These are phyloP conservation scores for Hydrophis major DNA, from an alignment of 2,797 vertebrate genomes.

Conservation along the genomic window DNA sequence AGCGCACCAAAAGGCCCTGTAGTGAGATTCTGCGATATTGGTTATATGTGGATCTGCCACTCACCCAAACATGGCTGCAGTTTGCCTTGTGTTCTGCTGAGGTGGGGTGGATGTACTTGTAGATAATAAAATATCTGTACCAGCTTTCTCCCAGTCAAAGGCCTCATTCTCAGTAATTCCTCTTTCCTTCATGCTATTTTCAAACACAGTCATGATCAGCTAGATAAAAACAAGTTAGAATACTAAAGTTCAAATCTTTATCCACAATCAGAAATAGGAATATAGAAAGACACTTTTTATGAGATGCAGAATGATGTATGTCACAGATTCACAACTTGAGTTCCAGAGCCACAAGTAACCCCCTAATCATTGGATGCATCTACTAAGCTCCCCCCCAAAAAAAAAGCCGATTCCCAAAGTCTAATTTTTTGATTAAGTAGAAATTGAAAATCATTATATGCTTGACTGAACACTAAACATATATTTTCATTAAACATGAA, in stretches of 20 bases:
- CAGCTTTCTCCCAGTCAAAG: constrained; percentile 96
- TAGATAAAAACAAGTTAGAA: constrained; percentile 59
- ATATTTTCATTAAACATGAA: background rate
- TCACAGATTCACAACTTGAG: background rate
- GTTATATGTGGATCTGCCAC: constrained; percentile 10
- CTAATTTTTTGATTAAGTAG: background rate
- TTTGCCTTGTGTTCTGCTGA: constrained; percentile 93
- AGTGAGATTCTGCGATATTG: background rate
- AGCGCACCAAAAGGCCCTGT: background rate
- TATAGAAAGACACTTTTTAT: background rate
- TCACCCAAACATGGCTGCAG: constrained; percentile 95
- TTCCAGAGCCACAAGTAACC: background rate
- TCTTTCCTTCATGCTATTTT: constrained; percentile 97
- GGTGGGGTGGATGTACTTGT: constrained; percentile 89
- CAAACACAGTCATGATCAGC: constrained; percentile 97
- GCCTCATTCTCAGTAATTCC: constrained; percentile 96
- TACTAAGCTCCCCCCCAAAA: background rate
- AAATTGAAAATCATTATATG: background rate
- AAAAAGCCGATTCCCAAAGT: background rate
- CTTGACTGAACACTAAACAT: background rate
- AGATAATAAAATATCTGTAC: constrained; percentile 85
- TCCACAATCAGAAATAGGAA: background rate
- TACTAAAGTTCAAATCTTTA: constrained; percentile 20
- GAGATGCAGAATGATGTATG: background rate
- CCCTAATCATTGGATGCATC: background rate